A percentile compares a stretch with the other conserved stretches of the same genome.
Conservation (phyloP, 2,113 vertebrate genomes). For the Oryctolagus cuniculus region DNA sequence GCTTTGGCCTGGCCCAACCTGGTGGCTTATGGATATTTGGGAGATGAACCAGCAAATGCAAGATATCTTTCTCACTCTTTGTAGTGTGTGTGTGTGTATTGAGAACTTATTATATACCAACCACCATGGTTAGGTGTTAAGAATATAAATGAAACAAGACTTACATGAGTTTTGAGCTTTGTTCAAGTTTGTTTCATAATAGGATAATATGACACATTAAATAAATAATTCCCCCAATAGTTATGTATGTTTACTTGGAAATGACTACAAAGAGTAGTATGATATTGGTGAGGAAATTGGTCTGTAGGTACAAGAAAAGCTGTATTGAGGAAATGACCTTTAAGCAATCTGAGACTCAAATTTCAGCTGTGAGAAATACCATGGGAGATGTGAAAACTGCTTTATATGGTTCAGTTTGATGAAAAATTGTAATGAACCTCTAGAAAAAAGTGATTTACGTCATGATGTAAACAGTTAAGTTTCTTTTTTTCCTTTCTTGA, state of each 20-base stretch:
- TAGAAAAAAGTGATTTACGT: background rate
- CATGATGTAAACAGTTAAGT: background rate
- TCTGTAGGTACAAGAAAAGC: background rate
- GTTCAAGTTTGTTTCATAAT: background rate
- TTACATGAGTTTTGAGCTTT: background rate
- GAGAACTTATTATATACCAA: background rate
- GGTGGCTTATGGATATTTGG: no score
- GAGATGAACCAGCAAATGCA: no score
- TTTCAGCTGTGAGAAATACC: background rate
- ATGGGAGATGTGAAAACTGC: background rate
- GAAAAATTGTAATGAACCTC: background rate
- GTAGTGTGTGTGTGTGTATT: background rate
- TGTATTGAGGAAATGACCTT: background rate
- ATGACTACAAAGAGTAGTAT: background rate
- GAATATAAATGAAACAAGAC: background rate
- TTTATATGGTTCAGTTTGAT: constrained; percentile 9
- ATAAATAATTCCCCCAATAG: constrained; percentile 6
- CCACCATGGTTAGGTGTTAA: background rate
- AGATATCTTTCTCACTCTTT: no score
- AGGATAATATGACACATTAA: background rate
- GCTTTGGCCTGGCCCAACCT: no score
- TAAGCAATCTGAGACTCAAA: background rate
- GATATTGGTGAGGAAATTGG: background rate
- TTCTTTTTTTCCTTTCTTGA: background rate
- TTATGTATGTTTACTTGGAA: background rate